Evolutionary conservation across 2,113 vertebrate genomes (phyloP).

Genomic region (Peucedramus taeniatus): DNA sequence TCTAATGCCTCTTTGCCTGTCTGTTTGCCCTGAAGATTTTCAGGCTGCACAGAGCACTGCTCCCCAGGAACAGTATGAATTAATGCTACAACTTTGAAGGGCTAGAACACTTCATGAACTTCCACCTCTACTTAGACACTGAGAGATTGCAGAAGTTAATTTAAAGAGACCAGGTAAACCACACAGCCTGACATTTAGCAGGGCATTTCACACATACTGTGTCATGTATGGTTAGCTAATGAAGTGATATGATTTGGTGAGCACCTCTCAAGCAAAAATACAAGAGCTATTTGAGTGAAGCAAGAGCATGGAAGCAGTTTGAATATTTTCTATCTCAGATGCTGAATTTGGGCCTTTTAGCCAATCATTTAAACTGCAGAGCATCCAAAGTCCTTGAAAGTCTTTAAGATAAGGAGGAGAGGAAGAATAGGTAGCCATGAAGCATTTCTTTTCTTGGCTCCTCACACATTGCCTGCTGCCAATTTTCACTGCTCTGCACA

Average conservation of each 20-base stretch:
- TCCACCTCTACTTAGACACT: not conserved
- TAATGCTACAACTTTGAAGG: not conserved
- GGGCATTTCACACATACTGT: not conserved
- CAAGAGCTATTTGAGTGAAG: not conserved
- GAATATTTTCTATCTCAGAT: not conserved
- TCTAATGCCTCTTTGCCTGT: not conserved
- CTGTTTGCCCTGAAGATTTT: not conserved
- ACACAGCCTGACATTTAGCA: not conserved
- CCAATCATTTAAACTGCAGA: not conserved
- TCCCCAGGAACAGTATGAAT: not conserved
- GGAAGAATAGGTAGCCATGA: not conserved
- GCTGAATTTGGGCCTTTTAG: not conserved
- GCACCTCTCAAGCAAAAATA: not conserved
- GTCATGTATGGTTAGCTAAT: not conserved
- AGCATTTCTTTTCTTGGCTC: slow-evolving; percentile 9
- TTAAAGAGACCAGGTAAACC: not conserved
- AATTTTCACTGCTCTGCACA: not conserved
- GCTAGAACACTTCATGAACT: not conserved
- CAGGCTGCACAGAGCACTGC: not conserved
- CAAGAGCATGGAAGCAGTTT: not conserved
- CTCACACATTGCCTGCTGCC: not conserved
- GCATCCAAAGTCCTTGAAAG: not conserved
- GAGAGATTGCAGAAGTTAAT: not conserved
- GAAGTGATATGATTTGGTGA: not conserved
- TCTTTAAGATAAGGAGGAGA: not conserved